Conservation (phyloP, 2,113 vertebrate genomes). For the Zosterops japonicus region DNA sequence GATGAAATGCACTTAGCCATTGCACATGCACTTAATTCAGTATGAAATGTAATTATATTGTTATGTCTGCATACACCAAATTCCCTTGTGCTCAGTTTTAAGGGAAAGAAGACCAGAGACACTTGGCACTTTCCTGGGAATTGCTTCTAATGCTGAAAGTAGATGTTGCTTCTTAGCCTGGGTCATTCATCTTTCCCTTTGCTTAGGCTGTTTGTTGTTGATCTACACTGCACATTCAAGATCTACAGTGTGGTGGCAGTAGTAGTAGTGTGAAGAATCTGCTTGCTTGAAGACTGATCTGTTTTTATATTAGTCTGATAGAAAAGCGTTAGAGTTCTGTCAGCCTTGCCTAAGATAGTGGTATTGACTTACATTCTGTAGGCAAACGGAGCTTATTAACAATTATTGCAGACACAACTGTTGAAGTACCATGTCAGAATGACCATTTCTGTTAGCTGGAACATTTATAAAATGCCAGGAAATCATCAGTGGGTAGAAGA, state of each 20-base stretch:
- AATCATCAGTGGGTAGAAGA: background rate
- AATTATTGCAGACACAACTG: background rate
- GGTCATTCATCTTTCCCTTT: background rate
- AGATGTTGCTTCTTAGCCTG: background rate
- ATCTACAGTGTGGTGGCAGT: background rate
- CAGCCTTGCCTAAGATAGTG: background rate
- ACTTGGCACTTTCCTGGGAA: background rate
- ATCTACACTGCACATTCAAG: background rate
- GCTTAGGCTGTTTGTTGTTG: background rate
- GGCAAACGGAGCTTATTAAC: background rate
- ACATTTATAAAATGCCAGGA: background rate
- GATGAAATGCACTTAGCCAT: background rate
- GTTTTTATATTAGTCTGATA: background rate
- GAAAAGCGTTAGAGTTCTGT: background rate
- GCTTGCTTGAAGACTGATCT: background rate
- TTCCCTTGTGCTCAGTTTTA: background rate
- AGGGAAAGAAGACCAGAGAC: background rate
- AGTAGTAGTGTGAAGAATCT: background rate
- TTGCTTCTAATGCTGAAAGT: background rate
- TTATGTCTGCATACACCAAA: background rate
- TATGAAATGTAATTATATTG: background rate
- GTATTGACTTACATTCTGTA: background rate
- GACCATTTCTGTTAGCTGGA: background rate
- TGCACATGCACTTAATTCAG: background rate
- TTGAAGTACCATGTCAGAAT: background rate